phyloP scores from a whole-genome alignment of 2,888 invertebrate species.

The Pterostichus madidus region DNA sequence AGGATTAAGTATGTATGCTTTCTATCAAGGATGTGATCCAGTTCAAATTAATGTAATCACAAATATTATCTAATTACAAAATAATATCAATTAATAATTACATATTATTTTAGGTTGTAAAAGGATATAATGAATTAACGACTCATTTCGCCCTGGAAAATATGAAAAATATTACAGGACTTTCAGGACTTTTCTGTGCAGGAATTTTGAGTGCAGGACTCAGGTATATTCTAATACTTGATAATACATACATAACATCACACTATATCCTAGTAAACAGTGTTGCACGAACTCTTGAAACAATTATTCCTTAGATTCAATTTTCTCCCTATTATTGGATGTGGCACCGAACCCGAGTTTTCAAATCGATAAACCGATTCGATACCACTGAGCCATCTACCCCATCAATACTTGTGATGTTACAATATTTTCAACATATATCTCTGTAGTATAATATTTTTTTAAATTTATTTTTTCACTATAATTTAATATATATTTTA shows the following conservation, averaged over 20 bases:
- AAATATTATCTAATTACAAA: not conserved
- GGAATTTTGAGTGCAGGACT: conserved; percentile 45
- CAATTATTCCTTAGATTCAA: not conserved
- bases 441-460: too few species aligned
- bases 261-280: not conserved
- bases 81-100: not conserved
- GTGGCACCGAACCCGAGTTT: too few species aligned
- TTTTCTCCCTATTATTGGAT: too few species aligned
- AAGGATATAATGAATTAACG: not conserved
- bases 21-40: conserved; percentile 43
- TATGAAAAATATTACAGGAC: conserved; percentile 4
- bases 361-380: too few species aligned
- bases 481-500: too few species aligned
- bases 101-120: not conserved
- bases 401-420: too few species aligned
- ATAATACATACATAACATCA: too few species aligned
- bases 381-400: too few species aligned
- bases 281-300: not conserved
- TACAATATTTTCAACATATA: too few species aligned
- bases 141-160: conserved; percentile 23
- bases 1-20: conserved; percentile 37
- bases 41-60: conserved; percentile 21
- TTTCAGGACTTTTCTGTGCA: conserved; percentile 33
- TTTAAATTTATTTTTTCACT: too few species aligned
- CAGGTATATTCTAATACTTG: not conserved